Conservation (phyloP, 2,113 vertebrate species). For the Brachionichthys hirsutus region DNA sequence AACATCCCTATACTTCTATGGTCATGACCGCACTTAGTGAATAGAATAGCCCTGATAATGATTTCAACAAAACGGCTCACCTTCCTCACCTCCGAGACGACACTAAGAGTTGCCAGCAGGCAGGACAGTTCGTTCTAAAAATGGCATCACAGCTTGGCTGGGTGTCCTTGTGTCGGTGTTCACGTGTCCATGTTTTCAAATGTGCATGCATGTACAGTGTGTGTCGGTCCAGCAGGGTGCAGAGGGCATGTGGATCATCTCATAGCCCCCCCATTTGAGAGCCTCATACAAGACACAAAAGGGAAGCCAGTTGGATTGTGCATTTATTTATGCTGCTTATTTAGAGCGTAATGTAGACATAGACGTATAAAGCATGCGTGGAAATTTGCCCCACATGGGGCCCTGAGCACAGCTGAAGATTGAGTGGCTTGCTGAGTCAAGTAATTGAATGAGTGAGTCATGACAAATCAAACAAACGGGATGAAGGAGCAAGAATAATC, state of each 20-base stretch:
- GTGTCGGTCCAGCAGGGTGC: background rate
- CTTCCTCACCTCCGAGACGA: conserved; percentile 38
- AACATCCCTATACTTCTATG: conserved; percentile 2
- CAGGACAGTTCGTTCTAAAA: conserved; percentile 62
- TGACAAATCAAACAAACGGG: conserved; percentile 51
- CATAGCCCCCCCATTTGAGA: too few relatives aligned
- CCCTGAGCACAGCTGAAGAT: conserved; percentile 59
- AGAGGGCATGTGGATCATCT: background rate
- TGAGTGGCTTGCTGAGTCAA: conserved; percentile 72
- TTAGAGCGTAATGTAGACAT: background rate
- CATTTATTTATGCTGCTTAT: background rate
- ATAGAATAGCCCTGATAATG: conserved; percentile 30
- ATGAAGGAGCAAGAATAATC: conserved; percentile 16
- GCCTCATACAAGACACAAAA: background rate
- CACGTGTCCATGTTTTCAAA: conserved; percentile 16
- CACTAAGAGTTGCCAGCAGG: conserved; percentile 44
- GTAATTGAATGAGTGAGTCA: conserved; percentile 76
- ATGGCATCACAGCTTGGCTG: conserved; percentile 55
- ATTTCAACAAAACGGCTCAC: conserved; percentile 46
- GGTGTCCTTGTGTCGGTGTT: conserved; percentile 37
- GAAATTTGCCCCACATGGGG: conserved; percentile 40
- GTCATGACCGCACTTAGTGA: conserved; percentile 29
- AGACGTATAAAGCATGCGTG: conserved; percentile 8
- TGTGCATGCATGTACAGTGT: conserved; percentile 12
- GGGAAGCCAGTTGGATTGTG: too few relatives aligned